These are phyloP conservation scores for Araneus ventricosus DNA, from an alignment of 1,140 invertebrate genomes.

Conservation along the genomic window DNA sequence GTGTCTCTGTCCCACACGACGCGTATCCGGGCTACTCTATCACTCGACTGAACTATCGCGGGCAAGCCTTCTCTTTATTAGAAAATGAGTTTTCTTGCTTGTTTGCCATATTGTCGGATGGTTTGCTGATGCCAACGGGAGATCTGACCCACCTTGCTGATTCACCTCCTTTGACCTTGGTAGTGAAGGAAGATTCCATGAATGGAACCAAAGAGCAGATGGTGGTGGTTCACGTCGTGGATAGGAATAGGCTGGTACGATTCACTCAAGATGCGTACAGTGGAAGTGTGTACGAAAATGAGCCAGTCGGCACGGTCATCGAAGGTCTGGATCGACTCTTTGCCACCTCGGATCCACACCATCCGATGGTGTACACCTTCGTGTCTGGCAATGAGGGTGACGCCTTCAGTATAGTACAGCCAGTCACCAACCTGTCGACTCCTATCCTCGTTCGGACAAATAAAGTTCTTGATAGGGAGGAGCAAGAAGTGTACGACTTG, in stretches of 20 bases:
- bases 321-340: constrained; percentile 82
- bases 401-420: constrained; percentile 79
- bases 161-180: constrained; percentile 88
- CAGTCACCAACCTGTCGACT: constrained; percentile 82
- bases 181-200: constrained; percentile 89
- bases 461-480: constrained; percentile 87
- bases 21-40: constrained; percentile 91
- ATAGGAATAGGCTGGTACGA: constrained; percentile 88
- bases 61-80: constrained; percentile 78
- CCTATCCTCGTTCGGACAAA: constrained; percentile 85
- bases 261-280: constrained; percentile 86
- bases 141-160: constrained; percentile 90
- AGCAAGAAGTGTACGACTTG: constrained; percentile 85
- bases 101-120: constrained; percentile 92
- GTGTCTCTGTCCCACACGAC: constrained; percentile 84
- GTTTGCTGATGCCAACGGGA: constrained; percentile 93
- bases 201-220: constrained; percentile 89
- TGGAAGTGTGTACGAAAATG: constrained; percentile 87
- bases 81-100: constrained; percentile 75
- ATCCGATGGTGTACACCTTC: constrained; percentile 86
- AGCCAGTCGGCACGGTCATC: constrained; percentile 85
- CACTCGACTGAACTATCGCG: constrained; percentile 84
- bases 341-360: constrained; percentile 84
- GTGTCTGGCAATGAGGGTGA: constrained; percentile 83
- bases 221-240: constrained; percentile 89